Percentiles rank a stretch among this genome's conserved stretches.
phyloP scores from a whole-genome alignment of 1,140 invertebrate genomes.

The Melitaea cinxia region DNA sequence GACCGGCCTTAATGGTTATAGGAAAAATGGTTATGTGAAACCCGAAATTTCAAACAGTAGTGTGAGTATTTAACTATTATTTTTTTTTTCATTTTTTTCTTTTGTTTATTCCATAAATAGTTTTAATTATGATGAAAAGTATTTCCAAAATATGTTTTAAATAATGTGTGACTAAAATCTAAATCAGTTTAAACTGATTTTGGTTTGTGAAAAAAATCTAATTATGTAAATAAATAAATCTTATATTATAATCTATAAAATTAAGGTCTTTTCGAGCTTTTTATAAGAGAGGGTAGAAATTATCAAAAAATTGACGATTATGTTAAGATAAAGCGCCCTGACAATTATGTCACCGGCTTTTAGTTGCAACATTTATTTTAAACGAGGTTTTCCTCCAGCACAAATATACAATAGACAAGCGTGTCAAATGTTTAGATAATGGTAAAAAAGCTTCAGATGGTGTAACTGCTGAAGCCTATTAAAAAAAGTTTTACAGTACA shows the following conservation, averaged over 20 bases:
- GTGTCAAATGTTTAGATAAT: neutral
- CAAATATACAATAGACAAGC: neutral
- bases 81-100: neutral
- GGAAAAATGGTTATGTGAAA: slow-evolving; percentile 68
- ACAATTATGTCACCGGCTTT: neutral
- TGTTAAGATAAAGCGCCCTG: too few relatives aligned
- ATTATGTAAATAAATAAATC: too few relatives aligned
- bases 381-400: neutral
- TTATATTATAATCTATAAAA: too few relatives aligned
- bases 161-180: too few relatives aligned
- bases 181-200: too few relatives aligned
- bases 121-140: too few relatives aligned
- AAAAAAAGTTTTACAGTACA: neutral
- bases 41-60: slow-evolving; percentile 45
- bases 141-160: too few relatives aligned
- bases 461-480: neutral
- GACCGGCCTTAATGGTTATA: slow-evolving; percentile 62
- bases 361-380: neutral
- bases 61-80: slow-evolving; percentile 46
- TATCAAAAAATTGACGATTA: too few relatives aligned
- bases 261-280: too few relatives aligned
- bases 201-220: too few relatives aligned
- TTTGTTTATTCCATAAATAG: neutral
- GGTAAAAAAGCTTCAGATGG: neutral
- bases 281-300: too few relatives aligned